Evolutionary conservation across 92 coral and sea anemone genomes (phyloP).

Genomic region (Scolanthus callimorphus): DNA sequence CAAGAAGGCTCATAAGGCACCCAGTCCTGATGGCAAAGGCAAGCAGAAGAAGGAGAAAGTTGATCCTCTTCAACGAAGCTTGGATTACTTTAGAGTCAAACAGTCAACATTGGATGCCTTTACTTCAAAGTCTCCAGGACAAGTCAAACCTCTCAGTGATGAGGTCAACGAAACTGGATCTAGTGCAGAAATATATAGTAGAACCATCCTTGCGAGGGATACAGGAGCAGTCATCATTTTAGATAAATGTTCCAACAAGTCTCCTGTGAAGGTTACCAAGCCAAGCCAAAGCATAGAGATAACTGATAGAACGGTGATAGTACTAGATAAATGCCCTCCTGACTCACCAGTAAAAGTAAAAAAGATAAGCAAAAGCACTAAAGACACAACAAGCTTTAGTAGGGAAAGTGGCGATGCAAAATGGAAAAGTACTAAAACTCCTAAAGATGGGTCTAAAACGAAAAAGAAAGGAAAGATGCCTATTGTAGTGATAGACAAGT

Average conservation of each 20-base stretch:
- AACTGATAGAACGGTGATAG: too few species aligned
- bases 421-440: too few species aligned
- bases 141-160: slow-evolving; percentile 5
- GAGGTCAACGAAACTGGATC: too few species aligned
- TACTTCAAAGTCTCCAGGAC: slow-evolving; percentile 12
- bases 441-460: too few species aligned
- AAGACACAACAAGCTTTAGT: background rate
- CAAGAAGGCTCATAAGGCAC: slow-evolving; percentile 17
- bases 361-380: background rate
- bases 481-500: background rate
- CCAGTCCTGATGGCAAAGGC: slow-evolving; percentile 3
- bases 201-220: too few species aligned
- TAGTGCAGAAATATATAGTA: background rate
- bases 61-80: slow-evolving; percentile 63
- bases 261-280: background rate
- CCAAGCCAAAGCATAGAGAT: background rate
- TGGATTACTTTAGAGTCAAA: slow-evolving; percentile 49
- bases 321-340: too few species aligned
- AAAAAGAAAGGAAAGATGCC: too few species aligned
- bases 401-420: background rate
- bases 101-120: slow-evolving; percentile 22
- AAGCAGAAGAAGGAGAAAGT: slow-evolving; percentile 39
- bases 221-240: too few species aligned
- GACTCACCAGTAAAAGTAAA: too few species aligned
- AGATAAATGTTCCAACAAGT: background rate